Evolutionary conservation across 2,113 vertebrate genomes (phyloP), one percentile per base, ranked within the genome.

Genomic region (Cyprinodon variegatus): DNA sequence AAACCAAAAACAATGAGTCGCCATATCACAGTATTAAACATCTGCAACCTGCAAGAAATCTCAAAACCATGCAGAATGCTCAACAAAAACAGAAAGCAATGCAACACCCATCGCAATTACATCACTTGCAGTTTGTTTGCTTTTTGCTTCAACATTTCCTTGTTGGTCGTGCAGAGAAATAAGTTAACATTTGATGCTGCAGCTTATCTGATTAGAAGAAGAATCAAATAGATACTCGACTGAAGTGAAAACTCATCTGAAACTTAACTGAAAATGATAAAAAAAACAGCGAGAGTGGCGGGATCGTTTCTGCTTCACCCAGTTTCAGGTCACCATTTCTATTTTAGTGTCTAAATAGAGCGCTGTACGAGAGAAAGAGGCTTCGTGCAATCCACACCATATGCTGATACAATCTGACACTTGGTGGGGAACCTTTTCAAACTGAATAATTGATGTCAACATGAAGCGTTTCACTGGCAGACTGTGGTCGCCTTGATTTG

Each of bases 391-490:
- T 1, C 22, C n/a, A 36, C 73, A 62, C 63, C 83, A 83, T 73
- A 77, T 77, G 77, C 63, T 41, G 50, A 67, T 43, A 70, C 66
- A 61, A 14, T 37, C 60, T 11, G 57, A 68, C 68, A 73, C 76
- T 43, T 9, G 69, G 74, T 65, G 46, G 14, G 46, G 38, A n/a
- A 6, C 13, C 53, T 67, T 20, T 22, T 50, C 61, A 20, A 13
- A 67, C 65, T 60, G 57, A 65, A 37, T 60, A 9, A 82, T 8
- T 85, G 78, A 87, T 78, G 41, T 59, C 53, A 15, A 39, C 71
- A 76, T 88, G 61, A 86, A 84, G 67, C 3, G 62, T 64, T 79
- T 73, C 9, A 22, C 76, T 82, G 79, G 74, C 71, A 70, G 48
- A 36, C 57, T 4, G 65, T n/a, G 40, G 69, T 37, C 67, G 22